Evolutionary conservation across 2,888 invertebrate species (phyloP).

Genomic region (Harpalus rufipes): DNA sequence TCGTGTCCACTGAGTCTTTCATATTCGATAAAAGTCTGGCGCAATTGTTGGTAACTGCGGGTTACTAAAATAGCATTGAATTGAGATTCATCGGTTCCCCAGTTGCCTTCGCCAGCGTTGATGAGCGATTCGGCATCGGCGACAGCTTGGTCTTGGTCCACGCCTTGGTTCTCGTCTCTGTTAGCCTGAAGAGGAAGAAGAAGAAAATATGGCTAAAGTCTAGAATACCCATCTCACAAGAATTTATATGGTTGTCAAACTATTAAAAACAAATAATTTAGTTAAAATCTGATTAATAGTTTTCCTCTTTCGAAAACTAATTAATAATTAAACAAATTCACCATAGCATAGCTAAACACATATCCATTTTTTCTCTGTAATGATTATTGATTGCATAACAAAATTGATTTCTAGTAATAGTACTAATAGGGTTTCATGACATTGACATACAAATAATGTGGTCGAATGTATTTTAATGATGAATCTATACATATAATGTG

Average conservation of each 20-base stretch:
- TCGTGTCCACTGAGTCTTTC: constrained; percentile 89
- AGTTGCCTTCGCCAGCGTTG: constrained; percentile 89
- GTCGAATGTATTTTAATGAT: constrained; percentile 3
- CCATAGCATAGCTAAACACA: no score
- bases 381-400: constrained; percentile 10
- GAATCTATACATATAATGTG: not conserved
- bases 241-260: no score
- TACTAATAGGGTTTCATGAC: constrained; percentile 23
- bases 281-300: no score
- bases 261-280: no score
- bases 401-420: constrained; percentile 4
- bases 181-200: constrained; percentile 80
- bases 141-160: constrained; percentile 89
- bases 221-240: no score
- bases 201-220: no score
- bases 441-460: not conserved
- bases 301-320: no score
- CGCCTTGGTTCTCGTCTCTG: constrained; percentile 92
- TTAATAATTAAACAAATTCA: no score
- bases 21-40: constrained; percentile 91
- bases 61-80: constrained; percentile 93
- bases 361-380: not conserved
- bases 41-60: constrained; percentile 93
- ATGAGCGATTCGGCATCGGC: constrained; percentile 90
- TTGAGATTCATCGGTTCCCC: constrained; percentile 94